phyloP scores from a whole-genome alignment of 2,113 vertebrate genomes.

The Nothobranchius furzeri region DNA sequence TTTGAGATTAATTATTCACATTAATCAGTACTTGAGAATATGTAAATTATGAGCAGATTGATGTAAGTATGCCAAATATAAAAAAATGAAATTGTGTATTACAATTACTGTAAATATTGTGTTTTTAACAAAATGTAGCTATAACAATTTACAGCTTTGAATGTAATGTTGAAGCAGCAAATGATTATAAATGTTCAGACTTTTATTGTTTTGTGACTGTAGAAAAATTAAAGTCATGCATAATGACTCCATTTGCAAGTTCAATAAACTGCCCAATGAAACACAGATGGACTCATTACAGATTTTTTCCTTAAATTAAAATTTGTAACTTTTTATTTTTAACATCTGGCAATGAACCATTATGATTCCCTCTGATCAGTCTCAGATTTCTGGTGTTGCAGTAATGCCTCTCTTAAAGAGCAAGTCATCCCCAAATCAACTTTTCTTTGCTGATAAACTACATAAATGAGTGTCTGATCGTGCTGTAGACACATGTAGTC shows the following conservation, averaged over 20 bases:
- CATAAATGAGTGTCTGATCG: too few species aligned
- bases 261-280: constrained; percentile 80
- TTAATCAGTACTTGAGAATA: constrained; percentile 91
- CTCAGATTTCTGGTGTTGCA: too few species aligned
- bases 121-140: constrained; percentile 99
- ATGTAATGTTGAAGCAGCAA: constrained; percentile 98
- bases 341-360: too few species aligned
- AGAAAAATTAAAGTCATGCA: constrained; percentile 86
- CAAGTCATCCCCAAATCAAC: too few species aligned
- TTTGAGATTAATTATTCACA: constrained; percentile 76
- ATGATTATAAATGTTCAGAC: constrained; percentile 97
- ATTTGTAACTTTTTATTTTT: too few species aligned
- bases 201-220: constrained; percentile 97
- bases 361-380: too few species aligned
- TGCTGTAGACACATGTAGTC: too few species aligned
- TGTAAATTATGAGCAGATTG: constrained; percentile 93
- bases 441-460: too few species aligned
- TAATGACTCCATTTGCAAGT: constrained; percentile 83
- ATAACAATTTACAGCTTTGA: constrained; percentile 99
- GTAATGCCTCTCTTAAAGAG: too few species aligned
- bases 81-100: constrained; percentile 93
- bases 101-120: constrained; percentile 97
- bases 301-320: not conserved
- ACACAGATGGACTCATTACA: constrained; percentile 60
- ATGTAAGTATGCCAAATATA: constrained; percentile 99